Evolutionary conservation across 2,888 invertebrate genomes (phyloP).

Genomic region (Romanomermis culicivorax): DNA sequence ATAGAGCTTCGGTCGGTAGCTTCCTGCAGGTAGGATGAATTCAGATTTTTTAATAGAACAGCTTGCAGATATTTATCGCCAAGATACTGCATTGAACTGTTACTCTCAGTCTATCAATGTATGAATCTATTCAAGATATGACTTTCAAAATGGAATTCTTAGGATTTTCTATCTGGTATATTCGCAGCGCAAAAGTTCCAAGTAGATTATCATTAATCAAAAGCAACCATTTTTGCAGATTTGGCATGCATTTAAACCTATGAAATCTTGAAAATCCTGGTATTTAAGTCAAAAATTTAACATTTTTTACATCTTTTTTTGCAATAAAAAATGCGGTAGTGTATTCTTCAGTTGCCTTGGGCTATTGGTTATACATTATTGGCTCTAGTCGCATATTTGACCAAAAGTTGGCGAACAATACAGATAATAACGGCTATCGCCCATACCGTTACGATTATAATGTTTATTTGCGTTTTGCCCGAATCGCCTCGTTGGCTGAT

Average conservation of each 20-base stretch:
- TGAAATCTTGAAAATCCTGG: too few species aligned
- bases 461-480: conserved; percentile 6
- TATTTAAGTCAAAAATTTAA: neutral
- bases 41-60: too few species aligned
- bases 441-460: conserved; percentile 22
- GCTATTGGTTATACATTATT: conserved; percentile 27
- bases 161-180: too few species aligned
- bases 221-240: too few species aligned
- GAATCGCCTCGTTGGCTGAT: conserved; percentile 16
- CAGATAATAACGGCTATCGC: conserved; percentile 25
- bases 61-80: too few species aligned
- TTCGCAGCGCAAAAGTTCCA: too few species aligned
- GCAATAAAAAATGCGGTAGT: neutral
- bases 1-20: conserved; percentile 26
- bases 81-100: too few species aligned
- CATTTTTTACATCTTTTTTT: neutral
- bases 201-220: too few species aligned
- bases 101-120: too few species aligned
- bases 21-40: conserved; percentile 17
- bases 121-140: too few species aligned
- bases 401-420: conserved; percentile 25
- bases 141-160: too few species aligned
- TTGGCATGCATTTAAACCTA: too few species aligned
- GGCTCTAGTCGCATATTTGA: conserved; percentile 26
- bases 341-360: conserved; percentile 21